These are phyloP conservation scores for Mixornis gularis DNA, from an alignment of 2,113 vertebrate species.

Conservation along the genomic window DNA sequence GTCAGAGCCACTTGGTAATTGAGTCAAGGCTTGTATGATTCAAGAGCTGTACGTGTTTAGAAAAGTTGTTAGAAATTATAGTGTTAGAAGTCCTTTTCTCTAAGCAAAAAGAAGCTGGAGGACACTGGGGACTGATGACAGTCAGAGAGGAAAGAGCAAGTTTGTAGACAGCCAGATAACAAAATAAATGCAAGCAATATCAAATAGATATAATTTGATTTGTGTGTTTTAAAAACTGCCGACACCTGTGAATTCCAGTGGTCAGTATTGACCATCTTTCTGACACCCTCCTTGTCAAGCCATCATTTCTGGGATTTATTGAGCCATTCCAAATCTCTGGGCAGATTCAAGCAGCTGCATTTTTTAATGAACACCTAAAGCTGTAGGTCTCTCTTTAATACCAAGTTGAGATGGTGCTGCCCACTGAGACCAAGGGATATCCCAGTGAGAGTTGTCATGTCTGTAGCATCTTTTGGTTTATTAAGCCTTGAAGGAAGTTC, in stretches of 20 bases:
- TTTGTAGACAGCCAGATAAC: background rate
- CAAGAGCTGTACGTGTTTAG: background rate
- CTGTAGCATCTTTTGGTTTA: background rate
- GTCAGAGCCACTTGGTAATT: background rate
- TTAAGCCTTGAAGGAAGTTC: conserved; percentile 1
- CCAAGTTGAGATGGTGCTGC: background rate
- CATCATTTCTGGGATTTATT: background rate
- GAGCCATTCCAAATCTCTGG: background rate
- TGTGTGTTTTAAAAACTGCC: background rate
- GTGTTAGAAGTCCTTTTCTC: background rate
- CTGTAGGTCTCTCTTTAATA: background rate
- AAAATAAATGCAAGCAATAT: background rate
- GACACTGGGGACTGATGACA: background rate
- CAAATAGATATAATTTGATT: background rate
- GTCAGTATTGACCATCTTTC: background rate
- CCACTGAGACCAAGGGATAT: background rate
- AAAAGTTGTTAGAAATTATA: background rate
- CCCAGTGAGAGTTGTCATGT: background rate
- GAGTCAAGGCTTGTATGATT: background rate
- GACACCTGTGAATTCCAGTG: background rate
- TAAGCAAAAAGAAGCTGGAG: background rate
- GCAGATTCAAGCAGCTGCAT: background rate
- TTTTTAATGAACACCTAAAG: background rate
- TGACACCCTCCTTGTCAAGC: background rate
- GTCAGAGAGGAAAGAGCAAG: background rate